These are phyloP conservation scores for Aldrovandia affinis DNA, from an alignment of 2,797 vertebrate species.

Conservation along the genomic window DNA sequence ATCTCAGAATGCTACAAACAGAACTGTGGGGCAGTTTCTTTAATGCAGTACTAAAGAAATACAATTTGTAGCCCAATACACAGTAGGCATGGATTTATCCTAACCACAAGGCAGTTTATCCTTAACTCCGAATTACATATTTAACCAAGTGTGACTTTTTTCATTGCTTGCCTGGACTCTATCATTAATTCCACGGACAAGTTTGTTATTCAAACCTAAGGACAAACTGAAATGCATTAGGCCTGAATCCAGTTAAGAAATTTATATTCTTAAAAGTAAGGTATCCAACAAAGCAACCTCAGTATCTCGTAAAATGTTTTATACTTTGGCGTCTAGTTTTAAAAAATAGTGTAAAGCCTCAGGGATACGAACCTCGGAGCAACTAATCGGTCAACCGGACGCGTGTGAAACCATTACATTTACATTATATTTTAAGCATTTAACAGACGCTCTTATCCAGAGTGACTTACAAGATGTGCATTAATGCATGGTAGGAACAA, in stretches of 20 bases:
- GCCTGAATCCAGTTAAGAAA: neutral
- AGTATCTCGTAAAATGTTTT: neutral
- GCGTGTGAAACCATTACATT: no score
- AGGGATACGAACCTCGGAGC: no score
- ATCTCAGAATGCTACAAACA: neutral
- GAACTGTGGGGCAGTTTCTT: neutral
- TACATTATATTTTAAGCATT: no score
- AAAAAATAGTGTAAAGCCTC: no score
- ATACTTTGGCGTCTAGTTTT: neutral
- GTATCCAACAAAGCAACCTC: neutral
- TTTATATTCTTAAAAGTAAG: neutral
- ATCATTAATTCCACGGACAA: neutral
- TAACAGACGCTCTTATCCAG: no score
- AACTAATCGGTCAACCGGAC: no score
- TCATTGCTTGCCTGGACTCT: neutral
- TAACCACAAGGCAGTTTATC: slow-evolving; percentile 1
- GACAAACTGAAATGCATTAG: neutral
- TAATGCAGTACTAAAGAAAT: neutral
- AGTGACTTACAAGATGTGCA: no score
- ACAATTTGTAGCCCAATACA: neutral
- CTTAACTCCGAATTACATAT: neutral
- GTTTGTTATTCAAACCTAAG: neutral
- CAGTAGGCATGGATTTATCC: neutral
- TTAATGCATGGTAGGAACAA: no score
- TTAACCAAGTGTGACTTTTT: slow-evolving; percentile 1